Evolutionary conservation across 2,113 vertebrate genomes (phyloP), one percentile per base, ranked within the genome.

Genomic region (Amblyopsis rosae): DNA sequence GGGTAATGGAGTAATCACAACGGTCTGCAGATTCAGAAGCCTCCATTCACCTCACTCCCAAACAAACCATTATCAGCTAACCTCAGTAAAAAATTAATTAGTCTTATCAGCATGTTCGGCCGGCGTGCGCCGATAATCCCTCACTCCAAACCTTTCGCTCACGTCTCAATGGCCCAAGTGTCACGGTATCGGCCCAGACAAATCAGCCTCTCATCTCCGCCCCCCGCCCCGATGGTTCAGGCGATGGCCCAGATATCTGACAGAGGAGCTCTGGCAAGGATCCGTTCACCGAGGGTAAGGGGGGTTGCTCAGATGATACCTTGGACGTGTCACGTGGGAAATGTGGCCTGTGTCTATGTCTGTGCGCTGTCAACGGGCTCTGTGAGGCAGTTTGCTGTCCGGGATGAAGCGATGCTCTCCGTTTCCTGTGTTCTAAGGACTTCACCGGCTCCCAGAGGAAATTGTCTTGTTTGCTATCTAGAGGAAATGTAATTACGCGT

Each of bases 241-340:
- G 55, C 0, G 72, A 80, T 77, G 69, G 55, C 48, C 15, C 51
- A 35, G 66, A 76, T 76, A 72, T 48, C 75, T 46, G 67, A 58
- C 56, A 58, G 56, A 58, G 26, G 35, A 41, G 26, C 56, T 32
- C 56, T 51, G 67, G 33, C 41, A 71, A 85, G 17, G 35, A 69
- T 84, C 68, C 72, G 86, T 89, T 82, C 79, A 70, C 85, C 82
- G 77, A 16, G 16, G 5, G 54, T 26, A 26, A 9, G 3, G 72
- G 71, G 60, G 68, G 67, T 64, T 74, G 89, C 91, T 87, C 82
- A 91, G 86, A 92, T 84, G 90, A 92, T 87, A 70, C 54, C 32
- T 79, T 79, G 87, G 84, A 87, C 93, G 92, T 92, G 76, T 90
- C 86, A 92, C 65, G 75, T 92, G 72, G 76, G 90, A 26, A 33